A percentile compares a stretch with the other conserved stretches of the same genome.
These are phyloP conservation scores for Drosophila bocqueti DNA, from an alignment of 1,140 invertebrate species.

Conservation along the genomic window DNA sequence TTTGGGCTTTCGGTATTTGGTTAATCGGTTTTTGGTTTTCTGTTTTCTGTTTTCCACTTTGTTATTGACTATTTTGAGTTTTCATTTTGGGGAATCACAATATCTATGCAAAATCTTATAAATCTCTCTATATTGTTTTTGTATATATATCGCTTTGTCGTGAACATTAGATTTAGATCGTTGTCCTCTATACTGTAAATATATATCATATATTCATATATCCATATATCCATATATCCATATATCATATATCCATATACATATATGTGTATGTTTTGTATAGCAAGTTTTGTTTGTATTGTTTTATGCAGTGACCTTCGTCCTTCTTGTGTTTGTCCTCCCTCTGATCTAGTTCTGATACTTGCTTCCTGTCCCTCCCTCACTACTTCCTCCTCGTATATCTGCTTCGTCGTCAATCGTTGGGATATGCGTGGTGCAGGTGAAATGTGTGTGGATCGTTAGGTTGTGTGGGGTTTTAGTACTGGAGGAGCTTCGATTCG, in stretches of 20 bases:
- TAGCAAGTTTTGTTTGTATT: conserved; percentile 47
- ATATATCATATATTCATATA: conserved; percentile 61
- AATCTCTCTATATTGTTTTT: conserved; percentile 56
- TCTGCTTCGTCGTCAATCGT: conserved; percentile 56
- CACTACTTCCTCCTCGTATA: conserved; percentile 14
- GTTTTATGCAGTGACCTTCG: conserved; percentile 30
- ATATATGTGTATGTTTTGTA: conserved; percentile 21
- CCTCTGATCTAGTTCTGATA: conserved; percentile 23
- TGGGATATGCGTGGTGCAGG: conserved; percentile 81
- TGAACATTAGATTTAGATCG: conserved; percentile 68
- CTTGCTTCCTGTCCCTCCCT: not conserved
- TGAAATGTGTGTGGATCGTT: conserved; percentile 62
- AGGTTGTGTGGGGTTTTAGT: conserved; percentile 16
- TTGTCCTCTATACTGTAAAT: conserved; percentile 74
- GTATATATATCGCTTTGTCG: conserved; percentile 59
- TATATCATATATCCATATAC: conserved; percentile 12
- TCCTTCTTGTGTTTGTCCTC: conserved; percentile 12
- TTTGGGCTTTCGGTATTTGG: conserved; percentile 2
- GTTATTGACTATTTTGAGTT: conserved; percentile 63
- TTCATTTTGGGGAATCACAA: conserved; percentile 66
- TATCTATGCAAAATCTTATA: conserved; percentile 77
- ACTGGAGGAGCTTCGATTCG: conserved; percentile 6
- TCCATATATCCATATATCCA: conserved; percentile 12
- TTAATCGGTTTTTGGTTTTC: not conserved
- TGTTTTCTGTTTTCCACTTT: conserved; percentile 1